Evolutionary conservation across 2,888 invertebrate genomes (phyloP).

Genomic region (Drymonia ruficornis): DNA sequence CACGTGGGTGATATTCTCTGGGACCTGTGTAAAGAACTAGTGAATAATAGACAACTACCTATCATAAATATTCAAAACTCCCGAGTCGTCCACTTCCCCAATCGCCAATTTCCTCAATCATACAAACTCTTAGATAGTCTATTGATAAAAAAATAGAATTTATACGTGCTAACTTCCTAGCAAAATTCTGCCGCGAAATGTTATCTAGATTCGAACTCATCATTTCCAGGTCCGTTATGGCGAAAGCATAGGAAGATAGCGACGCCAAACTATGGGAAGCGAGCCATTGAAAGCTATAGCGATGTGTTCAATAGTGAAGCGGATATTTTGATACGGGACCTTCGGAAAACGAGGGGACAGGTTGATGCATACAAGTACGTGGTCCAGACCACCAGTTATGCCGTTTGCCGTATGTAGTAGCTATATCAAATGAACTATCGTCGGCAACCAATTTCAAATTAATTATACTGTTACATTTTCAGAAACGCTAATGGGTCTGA

Average conservation of each 20-base stretch:
- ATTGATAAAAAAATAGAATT: no score
- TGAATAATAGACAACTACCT: no score
- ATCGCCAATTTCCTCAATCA: no score
- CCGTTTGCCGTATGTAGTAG: slow-evolving; percentile 66
- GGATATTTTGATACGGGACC: slow-evolving; percentile 44
- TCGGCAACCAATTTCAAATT: no score
- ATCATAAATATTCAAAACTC: no score
- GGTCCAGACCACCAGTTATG: slow-evolving; percentile 59
- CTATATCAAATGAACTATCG: not conserved
- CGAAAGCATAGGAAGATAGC: slow-evolving; percentile 71
- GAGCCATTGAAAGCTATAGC: slow-evolving; percentile 58
- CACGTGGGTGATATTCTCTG: no score
- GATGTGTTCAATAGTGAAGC: slow-evolving; percentile 59
- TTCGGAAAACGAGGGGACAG: slow-evolving; percentile 28
- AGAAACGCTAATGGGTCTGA: slow-evolving; percentile 71
- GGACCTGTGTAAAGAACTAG: no score
- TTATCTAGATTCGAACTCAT: no score
- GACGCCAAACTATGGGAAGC: slow-evolving; percentile 63
- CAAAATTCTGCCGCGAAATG: no score
- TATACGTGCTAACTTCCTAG: no score
- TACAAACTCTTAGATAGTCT: no score
- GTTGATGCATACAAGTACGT: slow-evolving; percentile 55
- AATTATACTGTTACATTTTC: slow-evolving; percentile 28
- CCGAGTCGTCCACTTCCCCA: no score
- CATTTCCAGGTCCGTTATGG: slow-evolving; percentile 60